Percentiles rank a stretch among this genome's conserved stretches.
phyloP scores from a whole-genome alignment of 2,888 invertebrate species.

The Exephanes ischioxanthus region DNA sequence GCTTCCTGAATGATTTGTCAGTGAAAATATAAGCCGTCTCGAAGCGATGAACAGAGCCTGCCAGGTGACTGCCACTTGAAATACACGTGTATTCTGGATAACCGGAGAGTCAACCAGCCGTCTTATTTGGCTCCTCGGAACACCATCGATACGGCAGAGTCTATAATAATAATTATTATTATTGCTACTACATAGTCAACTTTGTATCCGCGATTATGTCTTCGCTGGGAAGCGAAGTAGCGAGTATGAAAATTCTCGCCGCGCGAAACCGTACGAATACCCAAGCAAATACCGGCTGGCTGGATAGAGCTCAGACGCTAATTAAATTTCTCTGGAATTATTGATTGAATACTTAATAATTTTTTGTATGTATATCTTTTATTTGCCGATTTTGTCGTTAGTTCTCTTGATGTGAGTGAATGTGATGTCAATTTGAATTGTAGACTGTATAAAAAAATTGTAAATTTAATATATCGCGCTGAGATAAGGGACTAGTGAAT shows the following conservation, averaged over 20 bases:
- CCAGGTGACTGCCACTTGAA: conserved; percentile 16
- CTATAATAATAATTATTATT: neutral
- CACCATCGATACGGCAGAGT: neutral
- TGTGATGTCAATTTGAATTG: neutral
- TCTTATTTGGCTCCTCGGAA: neutral
- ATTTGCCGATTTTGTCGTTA: too few relatives aligned
- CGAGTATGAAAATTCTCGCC: neutral
- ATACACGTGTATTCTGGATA: conserved; percentile 13
- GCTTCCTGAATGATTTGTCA: conserved; percentile 58
- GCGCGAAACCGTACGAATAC: conserved; percentile 21
- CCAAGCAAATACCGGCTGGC: neutral
- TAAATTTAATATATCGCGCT: too few relatives aligned
- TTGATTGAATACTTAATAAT: conserved; percentile 3
- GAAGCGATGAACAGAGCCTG: neutral
- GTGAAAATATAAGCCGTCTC: conserved; percentile 48
- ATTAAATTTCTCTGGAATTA: conserved; percentile 37
- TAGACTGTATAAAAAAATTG: neutral
- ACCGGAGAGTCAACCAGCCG: neutral
- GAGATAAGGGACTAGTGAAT: too few relatives aligned
- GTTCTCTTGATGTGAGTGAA: neutral
- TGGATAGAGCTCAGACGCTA: neutral
- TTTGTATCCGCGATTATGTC: conserved; percentile 1
- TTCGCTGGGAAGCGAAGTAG: neutral
- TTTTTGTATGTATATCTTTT: neutral
- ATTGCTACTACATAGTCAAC: neutral